Evolutionary conservation across 2,797 vertebrate genomes (phyloP).

Genomic region (Sebastes dallii): DNA sequence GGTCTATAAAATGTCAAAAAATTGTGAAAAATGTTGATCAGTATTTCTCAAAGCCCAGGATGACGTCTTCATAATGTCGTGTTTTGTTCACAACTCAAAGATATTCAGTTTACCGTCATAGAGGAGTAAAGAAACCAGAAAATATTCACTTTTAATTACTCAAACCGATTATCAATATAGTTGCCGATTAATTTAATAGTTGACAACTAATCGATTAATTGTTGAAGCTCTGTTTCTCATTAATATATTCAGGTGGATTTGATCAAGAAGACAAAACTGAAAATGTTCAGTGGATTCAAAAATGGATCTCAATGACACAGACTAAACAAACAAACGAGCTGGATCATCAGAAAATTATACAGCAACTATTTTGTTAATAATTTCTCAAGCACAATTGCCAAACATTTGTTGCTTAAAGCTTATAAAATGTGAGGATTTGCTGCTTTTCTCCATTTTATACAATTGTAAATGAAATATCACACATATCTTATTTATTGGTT

Average conservation of each 20-base stretch:
- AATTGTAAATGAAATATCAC: background rate
- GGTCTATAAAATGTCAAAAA: rapidly evolving
- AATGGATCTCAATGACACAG: background rate
- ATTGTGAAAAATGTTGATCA: no score
- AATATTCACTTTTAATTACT: no score
- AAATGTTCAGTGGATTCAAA: background rate
- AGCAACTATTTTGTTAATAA: background rate
- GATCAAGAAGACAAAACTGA: background rate
- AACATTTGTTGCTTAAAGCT: background rate
- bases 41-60: no score
- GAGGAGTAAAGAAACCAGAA: no score
- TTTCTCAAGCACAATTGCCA: background rate
- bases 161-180: no score
- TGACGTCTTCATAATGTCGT: rapidly evolving
- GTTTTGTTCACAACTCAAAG: no score
- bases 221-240: background rate
- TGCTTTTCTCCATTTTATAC: no score
- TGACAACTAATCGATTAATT: no score
- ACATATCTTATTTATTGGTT: background rate
- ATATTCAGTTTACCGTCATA: no score
- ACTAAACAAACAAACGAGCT: background rate
- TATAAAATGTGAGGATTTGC: no score
- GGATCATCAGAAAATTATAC: background rate
- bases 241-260: background rate
- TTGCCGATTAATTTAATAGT: no score